A percentile compares a stretch with the other conserved stretches of the same genome.
These are phyloP conservation scores for Tubulanus polymorphus DNA, from an alignment of 2,888 invertebrate genomes.

Conservation along the genomic window DNA sequence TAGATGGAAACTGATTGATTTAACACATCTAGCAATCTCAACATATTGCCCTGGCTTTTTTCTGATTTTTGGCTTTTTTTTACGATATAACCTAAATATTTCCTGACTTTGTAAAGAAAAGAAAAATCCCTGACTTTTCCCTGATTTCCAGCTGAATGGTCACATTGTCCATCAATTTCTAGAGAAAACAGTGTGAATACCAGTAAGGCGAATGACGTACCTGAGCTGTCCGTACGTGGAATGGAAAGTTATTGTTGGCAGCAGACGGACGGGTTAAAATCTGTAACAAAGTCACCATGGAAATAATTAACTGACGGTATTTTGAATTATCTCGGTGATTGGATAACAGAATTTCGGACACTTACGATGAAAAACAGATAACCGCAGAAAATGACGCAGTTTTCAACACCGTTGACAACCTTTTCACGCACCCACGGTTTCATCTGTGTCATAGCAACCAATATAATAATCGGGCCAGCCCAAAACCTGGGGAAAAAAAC, in stretches of 20 bases:
- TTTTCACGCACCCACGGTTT: constrained; percentile 77
- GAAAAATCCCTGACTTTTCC: neutral
- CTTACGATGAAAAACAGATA: constrained; percentile 69
- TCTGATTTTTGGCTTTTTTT: too few species aligned
- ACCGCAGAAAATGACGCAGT: constrained; percentile 65
- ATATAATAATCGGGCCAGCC: constrained; percentile 73
- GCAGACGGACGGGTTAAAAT: constrained; percentile 77
- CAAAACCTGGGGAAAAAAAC: constrained; percentile 63
- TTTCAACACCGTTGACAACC: constrained; percentile 66
- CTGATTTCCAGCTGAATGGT: neutral
- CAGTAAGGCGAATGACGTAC: constrained; percentile 33
- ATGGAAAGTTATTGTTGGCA: constrained; percentile 85
- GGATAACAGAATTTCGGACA: constrained; percentile 7
- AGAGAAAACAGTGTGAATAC: too few species aligned
- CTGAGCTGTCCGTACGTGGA: constrained; percentile 83
- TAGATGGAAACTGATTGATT: too few species aligned
- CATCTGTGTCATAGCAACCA: constrained; percentile 74
- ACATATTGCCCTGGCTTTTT: too few species aligned
- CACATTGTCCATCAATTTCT: neutral
- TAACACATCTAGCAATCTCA: too few species aligned
- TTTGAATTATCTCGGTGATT: too few species aligned
- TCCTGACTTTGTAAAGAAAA: neutral
- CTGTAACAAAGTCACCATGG: constrained; percentile 55
- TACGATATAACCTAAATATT: too few species aligned
- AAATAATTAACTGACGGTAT: too few species aligned